phyloP scores from a whole-genome alignment of 2,113 vertebrate species.

The Pao palembangensis region DNA sequence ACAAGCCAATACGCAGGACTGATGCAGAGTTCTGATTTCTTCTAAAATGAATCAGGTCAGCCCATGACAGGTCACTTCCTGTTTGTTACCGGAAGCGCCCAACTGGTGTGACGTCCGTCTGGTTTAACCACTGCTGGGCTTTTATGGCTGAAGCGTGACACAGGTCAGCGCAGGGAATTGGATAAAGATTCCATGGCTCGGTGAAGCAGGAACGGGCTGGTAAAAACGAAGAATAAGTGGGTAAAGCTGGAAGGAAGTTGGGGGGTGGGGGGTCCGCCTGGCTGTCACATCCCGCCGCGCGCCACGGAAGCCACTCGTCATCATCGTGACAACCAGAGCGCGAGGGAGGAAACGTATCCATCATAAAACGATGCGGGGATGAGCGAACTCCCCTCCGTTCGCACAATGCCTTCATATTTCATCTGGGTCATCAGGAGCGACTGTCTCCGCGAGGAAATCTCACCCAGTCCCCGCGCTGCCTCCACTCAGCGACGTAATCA shows the following conservation, averaged over 20 bases:
- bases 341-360: slow-evolving; percentile 62
- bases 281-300: slow-evolving; percentile 48
- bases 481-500: slow-evolving; percentile 31
- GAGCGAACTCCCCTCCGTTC: slow-evolving; percentile 25
- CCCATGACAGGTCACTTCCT: slow-evolving; percentile 57
- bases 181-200: too few relatives aligned
- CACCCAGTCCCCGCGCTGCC: slow-evolving; percentile 26
- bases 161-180: slow-evolving; percentile 18
- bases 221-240: neutral
- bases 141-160: slow-evolving; percentile 36
- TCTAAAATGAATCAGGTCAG: slow-evolving; percentile 60
- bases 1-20: slow-evolving; percentile 11
- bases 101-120: slow-evolving; percentile 56
- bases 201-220: slow-evolving; percentile 5
- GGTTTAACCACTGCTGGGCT: slow-evolving; percentile 28
- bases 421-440: slow-evolving; percentile 52
- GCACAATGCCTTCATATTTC: slow-evolving; percentile 55
- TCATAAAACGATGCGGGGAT: slow-evolving; percentile 58
- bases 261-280: slow-evolving; percentile 34
- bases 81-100: slow-evolving; percentile 64
- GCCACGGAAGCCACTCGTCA: slow-evolving; percentile 66
- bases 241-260: neutral
- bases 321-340: slow-evolving; percentile 50
- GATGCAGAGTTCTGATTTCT: slow-evolving; percentile 60
- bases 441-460: slow-evolving; percentile 53